Evolutionary conservation across 2,888 invertebrate species (phyloP).

Genomic region (Nemoura dubitans): DNA sequence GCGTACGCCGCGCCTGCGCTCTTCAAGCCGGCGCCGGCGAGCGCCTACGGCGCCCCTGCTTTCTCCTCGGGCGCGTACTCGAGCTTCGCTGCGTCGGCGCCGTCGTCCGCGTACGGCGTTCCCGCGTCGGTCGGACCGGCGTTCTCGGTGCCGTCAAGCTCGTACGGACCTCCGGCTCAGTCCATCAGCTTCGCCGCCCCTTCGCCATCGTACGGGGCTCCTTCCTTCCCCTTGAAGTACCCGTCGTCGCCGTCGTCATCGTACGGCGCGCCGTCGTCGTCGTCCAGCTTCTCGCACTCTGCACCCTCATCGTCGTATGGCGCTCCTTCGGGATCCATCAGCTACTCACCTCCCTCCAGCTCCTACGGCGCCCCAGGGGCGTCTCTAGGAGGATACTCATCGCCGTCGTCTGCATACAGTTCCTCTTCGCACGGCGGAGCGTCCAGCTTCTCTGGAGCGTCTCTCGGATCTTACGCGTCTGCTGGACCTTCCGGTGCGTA

Average conservation of each 20-base stretch:
- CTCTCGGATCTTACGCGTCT: neutral
- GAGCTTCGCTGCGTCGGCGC: slow-evolving; percentile 33
- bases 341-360: slow-evolving; percentile 10
- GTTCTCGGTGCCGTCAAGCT: neutral
- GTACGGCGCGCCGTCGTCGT: neutral
- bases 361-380: neutral
- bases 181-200: slow-evolving; percentile 14
- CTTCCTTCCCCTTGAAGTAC: slow-evolving; percentile 24
- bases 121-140: neutral
- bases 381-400: neutral
- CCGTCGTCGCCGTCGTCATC: neutral
- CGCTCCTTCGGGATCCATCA: slow-evolving; percentile 34
- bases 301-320: slow-evolving; percentile 32
- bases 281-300: neutral
- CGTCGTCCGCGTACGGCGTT: neutral
- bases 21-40: slow-evolving; percentile 1
- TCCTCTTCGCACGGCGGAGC: neutral
- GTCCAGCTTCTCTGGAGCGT: neutral
- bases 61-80: neutral
- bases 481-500: neutral
- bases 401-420: neutral
- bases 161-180: neutral
- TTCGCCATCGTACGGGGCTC: slow-evolving; percentile 37
- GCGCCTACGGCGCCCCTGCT: slow-evolving; percentile 21
- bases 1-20: neutral